Evolutionary conservation across 2,797 vertebrate species (phyloP).

Genomic region (Enteromius argenteus): DNA sequence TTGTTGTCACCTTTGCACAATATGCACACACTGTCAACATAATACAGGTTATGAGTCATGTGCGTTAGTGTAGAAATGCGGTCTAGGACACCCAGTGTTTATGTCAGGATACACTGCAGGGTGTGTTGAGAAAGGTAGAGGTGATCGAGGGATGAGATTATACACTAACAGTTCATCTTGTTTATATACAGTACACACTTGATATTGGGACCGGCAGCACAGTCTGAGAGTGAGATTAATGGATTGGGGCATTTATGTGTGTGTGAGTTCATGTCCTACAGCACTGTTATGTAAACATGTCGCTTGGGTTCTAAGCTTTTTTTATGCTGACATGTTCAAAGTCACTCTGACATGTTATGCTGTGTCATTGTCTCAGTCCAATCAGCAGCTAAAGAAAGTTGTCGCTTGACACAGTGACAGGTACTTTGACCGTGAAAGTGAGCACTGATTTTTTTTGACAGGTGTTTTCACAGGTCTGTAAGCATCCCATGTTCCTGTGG

Average conservation of each 20-base stretch:
- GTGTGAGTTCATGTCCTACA: slow-evolving; percentile 33
- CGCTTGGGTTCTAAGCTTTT: slow-evolving; percentile 19
- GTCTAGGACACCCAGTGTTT: not conserved
- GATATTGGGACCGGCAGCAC: not conserved
- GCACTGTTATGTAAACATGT: slow-evolving; percentile 54
- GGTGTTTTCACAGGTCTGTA: not conserved
- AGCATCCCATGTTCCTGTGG: not conserved
- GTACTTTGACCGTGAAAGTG: not conserved
- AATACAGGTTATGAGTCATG: not conserved
- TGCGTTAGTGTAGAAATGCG: not conserved
- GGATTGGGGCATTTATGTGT: not conserved
- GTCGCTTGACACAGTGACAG: not conserved
- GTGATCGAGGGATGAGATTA: not conserved
- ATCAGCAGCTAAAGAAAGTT: slow-evolving; percentile 18
- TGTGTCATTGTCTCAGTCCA: slow-evolving; percentile 10
- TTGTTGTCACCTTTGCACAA: not conserved
- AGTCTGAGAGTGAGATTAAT: slow-evolving; percentile 7
- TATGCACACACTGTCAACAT: not conserved
- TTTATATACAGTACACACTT: not conserved
- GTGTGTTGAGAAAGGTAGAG: not conserved
- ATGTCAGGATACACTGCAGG: not conserved
- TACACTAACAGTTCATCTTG: not conserved
- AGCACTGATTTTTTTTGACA: not conserved
- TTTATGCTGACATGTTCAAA: slow-evolving; percentile 39
- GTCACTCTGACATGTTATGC: slow-evolving; percentile 21